Evolutionary conservation across 2,888 invertebrate genomes (phyloP).

Genomic region (Drosophila antonietae): DNA sequence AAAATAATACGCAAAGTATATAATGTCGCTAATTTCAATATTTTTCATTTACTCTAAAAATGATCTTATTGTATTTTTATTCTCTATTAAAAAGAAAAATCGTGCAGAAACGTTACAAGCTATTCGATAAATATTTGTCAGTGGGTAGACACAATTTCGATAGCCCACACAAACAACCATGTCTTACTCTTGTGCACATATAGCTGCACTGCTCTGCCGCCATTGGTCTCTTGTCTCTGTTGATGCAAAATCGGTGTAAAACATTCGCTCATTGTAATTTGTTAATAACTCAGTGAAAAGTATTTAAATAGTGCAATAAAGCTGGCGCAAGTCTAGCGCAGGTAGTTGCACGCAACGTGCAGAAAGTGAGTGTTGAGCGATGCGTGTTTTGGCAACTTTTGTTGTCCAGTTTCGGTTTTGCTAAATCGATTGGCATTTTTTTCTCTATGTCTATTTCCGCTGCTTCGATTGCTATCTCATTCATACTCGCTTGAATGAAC

Average conservation of each 20-base stretch:
- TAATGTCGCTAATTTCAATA: neutral
- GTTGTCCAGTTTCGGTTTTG: constrained; percentile 50
- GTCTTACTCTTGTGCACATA: constrained; percentile 25
- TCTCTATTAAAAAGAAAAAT: neutral
- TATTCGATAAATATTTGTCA: constrained; percentile 33
- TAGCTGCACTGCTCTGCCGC: constrained; percentile 64
- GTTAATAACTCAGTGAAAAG: constrained; percentile 25
- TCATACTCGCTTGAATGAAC: constrained; percentile 52
- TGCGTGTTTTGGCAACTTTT: constrained; percentile 26
- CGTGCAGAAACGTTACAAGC: neutral
- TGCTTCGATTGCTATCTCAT: constrained; percentile 47
- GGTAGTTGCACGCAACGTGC: constrained; percentile 30
- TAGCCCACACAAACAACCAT: constrained; percentile 10
- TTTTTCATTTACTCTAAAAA: neutral
- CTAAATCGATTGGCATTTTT: constrained; percentile 79
- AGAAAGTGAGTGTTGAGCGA: constrained; percentile 28
- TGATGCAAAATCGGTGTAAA: constrained; percentile 56
- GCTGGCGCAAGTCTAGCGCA: constrained; percentile 1
- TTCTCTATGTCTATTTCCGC: constrained; percentile 74
- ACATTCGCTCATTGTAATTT: constrained; percentile 43
- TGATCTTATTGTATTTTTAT: too few species aligned
- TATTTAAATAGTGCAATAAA: constrained; percentile 21
- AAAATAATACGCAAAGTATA: too few species aligned
- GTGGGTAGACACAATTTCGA: constrained; percentile 14
- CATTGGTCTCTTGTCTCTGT: constrained; percentile 67